These are phyloP conservation scores for Drosophila percnosoma DNA, from an alignment of 2,888 invertebrate species.

Conservation along the genomic window DNA sequence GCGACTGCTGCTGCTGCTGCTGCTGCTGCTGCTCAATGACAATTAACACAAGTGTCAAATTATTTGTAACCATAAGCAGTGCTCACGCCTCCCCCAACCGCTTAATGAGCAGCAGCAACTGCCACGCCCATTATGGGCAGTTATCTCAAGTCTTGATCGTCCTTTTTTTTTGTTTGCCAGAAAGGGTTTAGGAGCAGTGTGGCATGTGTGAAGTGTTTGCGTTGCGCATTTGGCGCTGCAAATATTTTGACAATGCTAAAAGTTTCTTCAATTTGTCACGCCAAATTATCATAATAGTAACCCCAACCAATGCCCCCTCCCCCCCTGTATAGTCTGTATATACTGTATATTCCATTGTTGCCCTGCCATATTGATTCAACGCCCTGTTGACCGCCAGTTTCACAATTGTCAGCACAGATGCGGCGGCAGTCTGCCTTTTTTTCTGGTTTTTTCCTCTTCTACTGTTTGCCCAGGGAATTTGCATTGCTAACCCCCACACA, in stretches of 20 bases:
- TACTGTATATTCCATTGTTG: slow-evolving; percentile 6
- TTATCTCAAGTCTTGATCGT: neutral
- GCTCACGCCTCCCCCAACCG: slow-evolving; percentile 30
- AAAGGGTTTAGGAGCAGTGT: slow-evolving; percentile 55
- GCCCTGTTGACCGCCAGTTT: slow-evolving; percentile 62
- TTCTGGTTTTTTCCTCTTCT: neutral
- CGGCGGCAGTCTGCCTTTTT: slow-evolving; percentile 25
- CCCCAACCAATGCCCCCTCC: neutral
- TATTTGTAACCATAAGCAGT: slow-evolving; percentile 68
- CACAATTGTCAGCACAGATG: slow-evolving; percentile 61
- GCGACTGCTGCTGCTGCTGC: neutral
- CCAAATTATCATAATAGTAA: slow-evolving; percentile 74
- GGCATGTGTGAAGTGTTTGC: slow-evolving; percentile 73
- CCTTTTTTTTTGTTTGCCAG: no score
- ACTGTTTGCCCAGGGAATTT: slow-evolving; percentile 71
- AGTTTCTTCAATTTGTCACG: slow-evolving; percentile 63
- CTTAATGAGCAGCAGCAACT: slow-evolving; percentile 20
- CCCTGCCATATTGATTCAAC: slow-evolving; percentile 65
- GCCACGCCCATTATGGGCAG: slow-evolving; percentile 22
- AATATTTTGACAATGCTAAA: slow-evolving; percentile 69
- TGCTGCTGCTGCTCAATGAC: slow-evolving; percentile 57
- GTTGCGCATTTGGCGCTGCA: slow-evolving; percentile 73
- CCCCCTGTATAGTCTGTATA: no score
- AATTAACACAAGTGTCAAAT: slow-evolving; percentile 80
- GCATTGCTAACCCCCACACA: slow-evolving; percentile 47